Evolutionary conservation across 2,888 invertebrate genomes (phyloP), one percentile per base, ranked within the genome.

Genomic region (Plebejus anna): DNA sequence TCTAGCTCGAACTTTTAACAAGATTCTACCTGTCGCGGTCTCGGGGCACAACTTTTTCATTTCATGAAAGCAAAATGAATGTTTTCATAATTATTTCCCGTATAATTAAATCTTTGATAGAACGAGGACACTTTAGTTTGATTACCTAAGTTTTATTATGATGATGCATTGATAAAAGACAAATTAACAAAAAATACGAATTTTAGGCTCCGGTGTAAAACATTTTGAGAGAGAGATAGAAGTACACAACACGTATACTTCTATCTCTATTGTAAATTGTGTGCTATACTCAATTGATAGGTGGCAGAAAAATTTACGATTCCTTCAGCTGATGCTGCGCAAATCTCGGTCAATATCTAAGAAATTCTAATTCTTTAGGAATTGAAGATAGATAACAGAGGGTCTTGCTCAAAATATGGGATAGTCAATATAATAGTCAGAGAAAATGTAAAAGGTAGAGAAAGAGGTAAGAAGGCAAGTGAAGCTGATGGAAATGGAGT

Each of bases 1-100:
- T 73, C 73, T 32, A 36, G 51, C 51, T 73, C 73, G 28, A 73
- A 73, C 73, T 73, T 73, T 73, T 73, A 73, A 73, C 73, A 73
- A 73, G 73, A 73, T 73, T 16, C 47, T 55, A 73, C 73, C 73
- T 73, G 73, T 73, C 73, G 73, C 36, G 72, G 51, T 72, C 22
- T 5, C 47, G 11, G 28, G 22, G 22, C 47, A 28, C 73, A 73
- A 32, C 73, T 55, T 73, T 73, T 73, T 73, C 28, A 32, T 73
- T 73, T 73, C 51, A 55, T 55, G 36, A 51, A 55, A 73, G 22
- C 51, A 51, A 73, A 73, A 73, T 66, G 32, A 66, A 66, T 66
- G 66, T 32, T 66, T 66, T 66, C 66, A 66, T 66, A 66, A 32
- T 66, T 66, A 61, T 61, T 61, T 61, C 28, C 22, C 11, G 61